These are phyloP conservation scores for Xenus cinereus DNA, from an alignment of 2,113 vertebrate genomes.

Conservation along the genomic window DNA sequence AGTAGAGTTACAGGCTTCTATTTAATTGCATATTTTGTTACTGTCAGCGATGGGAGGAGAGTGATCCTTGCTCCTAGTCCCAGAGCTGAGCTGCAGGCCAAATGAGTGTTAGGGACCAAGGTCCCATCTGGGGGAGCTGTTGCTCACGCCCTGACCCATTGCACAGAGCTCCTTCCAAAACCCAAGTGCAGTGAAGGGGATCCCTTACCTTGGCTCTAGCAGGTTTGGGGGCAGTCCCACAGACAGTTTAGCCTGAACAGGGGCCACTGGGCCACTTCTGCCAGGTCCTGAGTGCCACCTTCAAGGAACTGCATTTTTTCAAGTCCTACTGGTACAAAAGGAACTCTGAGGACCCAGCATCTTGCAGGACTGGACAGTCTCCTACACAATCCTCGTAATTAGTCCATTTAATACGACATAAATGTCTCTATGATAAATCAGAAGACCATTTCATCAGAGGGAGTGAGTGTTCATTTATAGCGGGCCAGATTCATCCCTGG, in stretches of 20 bases:
- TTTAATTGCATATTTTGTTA: slow-evolving; percentile 27
- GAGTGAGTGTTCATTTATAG: background rate
- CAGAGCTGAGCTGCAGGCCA: background rate
- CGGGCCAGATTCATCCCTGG: background rate
- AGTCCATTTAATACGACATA: background rate
- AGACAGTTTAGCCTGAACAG: background rate
- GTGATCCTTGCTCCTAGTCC: background rate
- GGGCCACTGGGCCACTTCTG: background rate
- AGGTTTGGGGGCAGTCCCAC: background rate
- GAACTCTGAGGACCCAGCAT: background rate
- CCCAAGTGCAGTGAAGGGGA: background rate
- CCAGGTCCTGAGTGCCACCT: background rate
- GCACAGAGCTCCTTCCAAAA: background rate
- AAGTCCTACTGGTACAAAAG: background rate
- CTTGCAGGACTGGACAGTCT: background rate
- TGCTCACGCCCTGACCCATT: background rate
- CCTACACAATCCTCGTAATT: background rate
- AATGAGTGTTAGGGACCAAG: background rate
- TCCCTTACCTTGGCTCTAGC: background rate
- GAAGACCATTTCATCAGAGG: background rate
- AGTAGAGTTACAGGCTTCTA: background rate
- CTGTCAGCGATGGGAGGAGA: background rate
- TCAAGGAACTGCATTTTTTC: background rate
- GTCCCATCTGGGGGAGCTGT: background rate
- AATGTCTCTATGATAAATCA: background rate